Percentiles rank a stretch among this genome's conserved stretches.
These are phyloP conservation scores for Diplosoma virens DNA, from an alignment of 23 tunicate species.

Conservation along the genomic window DNA sequence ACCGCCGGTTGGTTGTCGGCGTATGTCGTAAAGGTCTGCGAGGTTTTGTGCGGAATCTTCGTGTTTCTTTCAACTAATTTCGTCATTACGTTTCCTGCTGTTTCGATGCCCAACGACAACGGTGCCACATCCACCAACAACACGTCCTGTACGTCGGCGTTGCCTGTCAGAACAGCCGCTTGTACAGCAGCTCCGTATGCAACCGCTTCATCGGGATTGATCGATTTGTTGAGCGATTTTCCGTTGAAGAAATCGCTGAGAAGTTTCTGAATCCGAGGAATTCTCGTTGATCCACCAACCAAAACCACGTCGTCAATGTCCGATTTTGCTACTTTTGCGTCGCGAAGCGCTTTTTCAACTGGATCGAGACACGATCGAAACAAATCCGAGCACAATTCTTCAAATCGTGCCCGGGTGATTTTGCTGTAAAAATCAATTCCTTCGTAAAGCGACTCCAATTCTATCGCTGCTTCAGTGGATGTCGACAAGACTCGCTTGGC, in stretches of 20 bases:
- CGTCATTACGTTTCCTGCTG: slow-evolving; percentile 76
- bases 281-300: slow-evolving; percentile 96
- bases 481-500: slow-evolving; percentile 81
- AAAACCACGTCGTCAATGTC: slow-evolving; percentile 91
- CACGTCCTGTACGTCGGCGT: slow-evolving; percentile 42
- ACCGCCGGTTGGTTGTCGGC: slow-evolving; percentile 85
- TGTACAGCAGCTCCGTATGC: slow-evolving; percentile 99
- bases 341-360: slow-evolving; percentile 80
- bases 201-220: slow-evolving; percentile 99
- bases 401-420: slow-evolving; percentile 85
- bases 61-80: slow-evolving; percentile 65
- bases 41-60: slow-evolving; percentile 51
- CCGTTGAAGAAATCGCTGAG: slow-evolving; percentile 92
- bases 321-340: slow-evolving; percentile 73
- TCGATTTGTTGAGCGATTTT: slow-evolving; percentile 81
- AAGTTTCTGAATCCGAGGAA: slow-evolving; percentile 86
- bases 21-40: slow-evolving; percentile 65
- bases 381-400: slow-evolving; percentile 88
- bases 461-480: slow-evolving; percentile 78
- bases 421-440: slow-evolving; percentile 87
- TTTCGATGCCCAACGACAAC: slow-evolving; percentile 77
- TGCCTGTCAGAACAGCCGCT: slow-evolving; percentile 87
- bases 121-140: slow-evolving; percentile 67
- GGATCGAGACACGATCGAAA: slow-evolving; percentile 87
- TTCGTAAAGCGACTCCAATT: slow-evolving; percentile 80